phyloP scores from a whole-genome alignment of 2,797 vertebrate species.

The Synanceia verrucosa region DNA sequence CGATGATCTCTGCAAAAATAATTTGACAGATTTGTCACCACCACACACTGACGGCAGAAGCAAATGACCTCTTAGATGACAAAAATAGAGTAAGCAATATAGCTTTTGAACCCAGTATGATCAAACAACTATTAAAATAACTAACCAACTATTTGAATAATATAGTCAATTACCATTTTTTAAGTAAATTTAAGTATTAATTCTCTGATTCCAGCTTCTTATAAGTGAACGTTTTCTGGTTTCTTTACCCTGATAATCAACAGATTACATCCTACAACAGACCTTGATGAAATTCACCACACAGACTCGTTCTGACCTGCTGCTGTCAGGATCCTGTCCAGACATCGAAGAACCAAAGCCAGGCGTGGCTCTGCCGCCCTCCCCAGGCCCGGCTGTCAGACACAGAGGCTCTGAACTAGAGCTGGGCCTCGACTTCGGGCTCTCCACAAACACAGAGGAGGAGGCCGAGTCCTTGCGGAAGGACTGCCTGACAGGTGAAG shows the following conservation, averaged over 20 bases:
- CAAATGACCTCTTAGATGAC: neutral
- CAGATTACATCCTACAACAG: neutral
- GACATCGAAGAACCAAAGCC: slow-evolving; percentile 88
- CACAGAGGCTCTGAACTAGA: slow-evolving; percentile 89
- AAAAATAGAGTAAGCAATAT: neutral
- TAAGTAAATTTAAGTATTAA: too few relatives aligned
- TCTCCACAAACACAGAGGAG: slow-evolving; percentile 92
- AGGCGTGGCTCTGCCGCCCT: slow-evolving; percentile 75
- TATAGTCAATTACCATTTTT: too few relatives aligned
- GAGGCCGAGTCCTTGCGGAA: slow-evolving; percentile 97
- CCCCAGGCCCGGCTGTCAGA: slow-evolving; percentile 83
- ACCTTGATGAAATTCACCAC: neutral
- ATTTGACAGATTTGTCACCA: slow-evolving; percentile 3
- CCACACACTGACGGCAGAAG: neutral
- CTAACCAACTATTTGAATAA: too few relatives aligned
- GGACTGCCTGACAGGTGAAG: slow-evolving; percentile 92
- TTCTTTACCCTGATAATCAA: too few relatives aligned
- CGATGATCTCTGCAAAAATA: slow-evolving; percentile 75
- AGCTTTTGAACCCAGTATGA: too few relatives aligned
- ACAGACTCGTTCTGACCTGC: slow-evolving; percentile 82
- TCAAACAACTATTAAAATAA: too few relatives aligned
- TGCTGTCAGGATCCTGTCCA: slow-evolving; percentile 88
- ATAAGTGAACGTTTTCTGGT: neutral
- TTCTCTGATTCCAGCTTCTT: too few relatives aligned
- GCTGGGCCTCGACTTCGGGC: slow-evolving; percentile 88